Base-by-base conservation (phyloP, 2,888 invertebrate genomes). In the Chaitophorus viminalis region DNA sequence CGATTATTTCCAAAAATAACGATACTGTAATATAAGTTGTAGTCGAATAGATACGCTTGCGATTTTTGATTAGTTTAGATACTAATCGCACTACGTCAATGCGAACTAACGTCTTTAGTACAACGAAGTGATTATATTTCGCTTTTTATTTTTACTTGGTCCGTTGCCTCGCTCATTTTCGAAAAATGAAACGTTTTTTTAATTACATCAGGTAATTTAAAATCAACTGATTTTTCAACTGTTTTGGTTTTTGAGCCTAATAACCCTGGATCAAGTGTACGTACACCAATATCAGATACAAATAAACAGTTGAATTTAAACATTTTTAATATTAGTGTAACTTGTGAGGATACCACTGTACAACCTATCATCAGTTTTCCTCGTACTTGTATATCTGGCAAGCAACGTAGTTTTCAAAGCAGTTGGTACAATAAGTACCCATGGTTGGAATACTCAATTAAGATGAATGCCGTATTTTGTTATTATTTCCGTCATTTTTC, bases 341-440 rank as follows among this genome's bases (percentile, higher is more conserved):
- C 60, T 60, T 60, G 25, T 60, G 18, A 60, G 18, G 60, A 60
- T 21, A 60, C 60, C 60, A 21, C 60, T 60, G 60, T 60, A 60
- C 60, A 60, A 60, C 60, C 60, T 21, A 21, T 60, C 60, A 21
- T 60, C 25, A 60, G 60, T 60, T 60, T 60, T 60, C 60, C 60
- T 60, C 60, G 5, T 60, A 60, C 60, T 60, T 21, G 14, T 21
- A 60, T 60, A 60, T 60, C 60, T 39, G 36, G 36, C 4, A 39
- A 39, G 36, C 36, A 77, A 77, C 77, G 77, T 8, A 54, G 77
- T 17, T 77, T 52, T 79, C 79, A 79, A 65, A 79, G 79, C 5
- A 79, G 65, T 79, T 79, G 65, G 79, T 79, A 79, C n/a, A 79
- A 65, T 46, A 78, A 60, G 65, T 79, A 65, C n/a, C 79, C 36